A percentile compares a stretch with the other conserved stretches of the same genome.
Evolutionary conservation across 2,797 vertebrate species (phyloP).

Genomic region (Macrochelys suwanniensis): DNA sequence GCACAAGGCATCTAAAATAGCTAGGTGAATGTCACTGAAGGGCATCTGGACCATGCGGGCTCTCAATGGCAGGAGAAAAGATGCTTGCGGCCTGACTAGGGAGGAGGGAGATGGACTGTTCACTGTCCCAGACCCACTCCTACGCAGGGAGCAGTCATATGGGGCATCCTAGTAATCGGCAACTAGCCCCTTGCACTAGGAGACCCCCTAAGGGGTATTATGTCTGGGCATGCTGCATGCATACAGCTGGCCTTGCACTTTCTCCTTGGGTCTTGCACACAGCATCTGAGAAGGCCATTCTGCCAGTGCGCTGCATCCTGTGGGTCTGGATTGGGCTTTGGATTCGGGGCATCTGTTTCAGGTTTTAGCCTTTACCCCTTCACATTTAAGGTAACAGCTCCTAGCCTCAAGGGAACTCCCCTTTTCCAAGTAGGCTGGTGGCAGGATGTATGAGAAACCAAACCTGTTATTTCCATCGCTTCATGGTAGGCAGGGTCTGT

Average conservation of each 20-base stretch:
- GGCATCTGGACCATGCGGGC: not conserved
- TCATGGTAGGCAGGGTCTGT: constrained; percentile 52
- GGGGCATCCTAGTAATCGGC: not conserved
- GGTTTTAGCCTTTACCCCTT: not conserved
- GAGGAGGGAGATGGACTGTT: not conserved
- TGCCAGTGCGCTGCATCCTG: not conserved
- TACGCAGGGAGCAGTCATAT: not conserved
- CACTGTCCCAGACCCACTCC: no score
- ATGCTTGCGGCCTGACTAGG: not conserved
- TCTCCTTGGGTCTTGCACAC: not conserved
- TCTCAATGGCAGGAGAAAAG: not conserved
- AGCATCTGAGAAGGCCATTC: not conserved
- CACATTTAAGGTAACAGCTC: not conserved
- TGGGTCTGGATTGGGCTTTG: not conserved
- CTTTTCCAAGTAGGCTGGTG: not conserved
- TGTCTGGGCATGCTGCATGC: not conserved
- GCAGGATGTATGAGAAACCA: fast-evolving
- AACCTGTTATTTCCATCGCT: constrained; percentile 48
- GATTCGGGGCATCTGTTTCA: not conserved
- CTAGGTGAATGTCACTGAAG: not conserved
- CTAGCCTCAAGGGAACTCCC: not conserved
- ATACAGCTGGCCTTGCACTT: not conserved
- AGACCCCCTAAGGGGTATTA: not conserved
- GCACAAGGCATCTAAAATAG: not conserved
- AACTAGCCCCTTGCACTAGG: not conserved